Percentiles rank a stretch among this genome's conserved stretches.
These are phyloP conservation scores for Drosophila histrio DNA, from an alignment of 2,888 invertebrate species.

Conservation along the genomic window DNA sequence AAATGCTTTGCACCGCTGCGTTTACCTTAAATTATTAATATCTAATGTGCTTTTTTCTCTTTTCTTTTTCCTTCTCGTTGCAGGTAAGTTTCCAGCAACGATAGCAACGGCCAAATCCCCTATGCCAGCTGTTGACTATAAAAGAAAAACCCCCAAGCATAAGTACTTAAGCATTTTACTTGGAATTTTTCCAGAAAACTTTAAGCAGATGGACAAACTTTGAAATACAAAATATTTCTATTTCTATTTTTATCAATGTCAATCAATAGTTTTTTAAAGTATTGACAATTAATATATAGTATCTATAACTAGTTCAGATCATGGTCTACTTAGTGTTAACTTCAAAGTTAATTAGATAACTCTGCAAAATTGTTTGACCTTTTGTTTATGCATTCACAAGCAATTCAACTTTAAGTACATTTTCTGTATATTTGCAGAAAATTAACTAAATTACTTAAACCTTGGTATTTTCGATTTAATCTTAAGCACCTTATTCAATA, in stretches of 20 bases:
- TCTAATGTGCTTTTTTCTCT: slow-evolving; percentile 60
- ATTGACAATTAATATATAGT: slow-evolving; percentile 14
- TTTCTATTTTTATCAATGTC: not conserved
- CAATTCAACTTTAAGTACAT: not conserved
- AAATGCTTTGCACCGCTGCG: slow-evolving; percentile 32
- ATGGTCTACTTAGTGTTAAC: not conserved
- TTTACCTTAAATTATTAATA: slow-evolving; percentile 55
- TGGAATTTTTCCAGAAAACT: not conserved
- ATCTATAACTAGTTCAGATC: not conserved
- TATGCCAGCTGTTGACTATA: slow-evolving; percentile 2
- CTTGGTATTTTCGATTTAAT: too few relatives aligned
- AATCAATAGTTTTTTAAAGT: not conserved
- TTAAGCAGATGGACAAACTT: not conserved
- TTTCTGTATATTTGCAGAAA: too few relatives aligned
- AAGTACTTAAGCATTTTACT: slow-evolving; percentile 24
- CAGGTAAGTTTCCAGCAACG: slow-evolving; percentile 68
- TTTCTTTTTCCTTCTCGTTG: slow-evolving; percentile 44
- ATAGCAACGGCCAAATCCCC: not conserved
- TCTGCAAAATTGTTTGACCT: not conserved
- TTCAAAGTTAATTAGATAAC: not conserved
- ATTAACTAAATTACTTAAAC: too few relatives aligned
- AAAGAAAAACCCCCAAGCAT: not conserved
- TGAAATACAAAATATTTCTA: not conserved
- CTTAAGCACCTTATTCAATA: too few relatives aligned
- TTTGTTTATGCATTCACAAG: too few relatives aligned